A percentile compares a stretch with the other conserved stretches of the same genome.
Conservation (phyloP, 2,888 invertebrate genomes). For the Drosophila anomalata region DNA sequence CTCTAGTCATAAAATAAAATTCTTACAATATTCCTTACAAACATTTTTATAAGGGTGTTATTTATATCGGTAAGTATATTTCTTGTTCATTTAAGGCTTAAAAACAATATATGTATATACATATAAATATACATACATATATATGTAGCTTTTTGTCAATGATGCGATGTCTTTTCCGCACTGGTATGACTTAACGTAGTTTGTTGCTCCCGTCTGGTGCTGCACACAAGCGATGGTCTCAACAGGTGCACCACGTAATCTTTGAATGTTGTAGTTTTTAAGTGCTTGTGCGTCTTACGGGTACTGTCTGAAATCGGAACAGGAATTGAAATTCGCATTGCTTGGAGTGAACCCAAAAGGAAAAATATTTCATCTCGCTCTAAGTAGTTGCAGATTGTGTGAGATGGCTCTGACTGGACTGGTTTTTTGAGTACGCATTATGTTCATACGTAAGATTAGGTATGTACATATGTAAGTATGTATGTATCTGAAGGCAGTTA, state of each 20-base stretch:
- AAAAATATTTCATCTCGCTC: constrained; percentile 26
- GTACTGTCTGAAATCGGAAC: constrained; percentile 23
- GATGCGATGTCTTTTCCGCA: background rate
- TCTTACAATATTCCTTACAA: background rate
- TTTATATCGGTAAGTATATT: background rate
- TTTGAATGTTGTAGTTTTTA: constrained; percentile 13
- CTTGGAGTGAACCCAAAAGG: constrained; percentile 2
- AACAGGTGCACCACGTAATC: constrained; percentile 72
- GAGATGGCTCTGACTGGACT: constrained; percentile 33
- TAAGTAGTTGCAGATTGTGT: constrained; percentile 32
- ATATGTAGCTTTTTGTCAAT: background rate
- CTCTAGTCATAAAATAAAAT: background rate
- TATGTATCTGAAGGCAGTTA: background rate
- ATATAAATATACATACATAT: too few relatives aligned
- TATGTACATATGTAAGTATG: background rate
- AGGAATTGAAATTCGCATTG: constrained; percentile 33
- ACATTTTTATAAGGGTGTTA: background rate
- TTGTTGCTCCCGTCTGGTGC: constrained; percentile 16
- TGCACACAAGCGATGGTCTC: constrained; percentile 59
- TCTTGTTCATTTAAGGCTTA: background rate
- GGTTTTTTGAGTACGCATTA: constrained; percentile 30
- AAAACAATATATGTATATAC: background rate
- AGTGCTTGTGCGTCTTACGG: background rate
- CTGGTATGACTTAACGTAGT: background rate
- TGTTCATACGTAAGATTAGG: constrained; percentile 1